Percentiles rank a stretch among this genome's conserved stretches.
phyloP scores from a whole-genome alignment of 2,888 invertebrate species.

The Antitype chi region DNA sequence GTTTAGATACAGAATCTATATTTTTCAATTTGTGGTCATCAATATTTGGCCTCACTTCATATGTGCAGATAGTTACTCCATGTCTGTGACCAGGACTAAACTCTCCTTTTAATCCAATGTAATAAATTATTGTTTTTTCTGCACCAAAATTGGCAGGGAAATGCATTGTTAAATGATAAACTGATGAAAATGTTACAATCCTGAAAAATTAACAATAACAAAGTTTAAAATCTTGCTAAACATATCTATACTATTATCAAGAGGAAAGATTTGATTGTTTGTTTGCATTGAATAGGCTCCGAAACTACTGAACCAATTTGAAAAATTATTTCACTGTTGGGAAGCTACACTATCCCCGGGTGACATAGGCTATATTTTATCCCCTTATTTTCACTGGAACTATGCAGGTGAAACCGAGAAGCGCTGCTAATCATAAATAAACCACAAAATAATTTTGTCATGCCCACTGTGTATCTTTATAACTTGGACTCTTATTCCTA shows the following conservation, averaged over 20 bases:
- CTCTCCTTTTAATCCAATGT: constrained; percentile 98
- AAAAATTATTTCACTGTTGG: no score
- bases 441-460: neutral
- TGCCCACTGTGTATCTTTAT: neutral
- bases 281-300: no score
- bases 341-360: no score
- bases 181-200: constrained; percentile 97
- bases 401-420: no score
- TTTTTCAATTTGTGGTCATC: constrained; percentile 95
- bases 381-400: no score
- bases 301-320: no score
- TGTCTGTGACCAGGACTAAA: constrained; percentile 96
- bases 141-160: constrained; percentile 97
- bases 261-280: no score
- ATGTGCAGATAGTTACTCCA: constrained; percentile 97
- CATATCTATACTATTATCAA: no score
- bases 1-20: constrained; percentile 91
- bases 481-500: no score
- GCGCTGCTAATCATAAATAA: no score
- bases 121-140: constrained; percentile 96
- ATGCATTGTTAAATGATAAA: constrained; percentile 97
- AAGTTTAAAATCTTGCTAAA: neutral
- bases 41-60: constrained; percentile 96
- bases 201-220: constrained; percentile 88
- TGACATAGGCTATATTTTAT: no score